Evolutionary conservation across 2,797 vertebrate genomes (phyloP).

Genomic region (Acrocephalus scirpaceus): DNA sequence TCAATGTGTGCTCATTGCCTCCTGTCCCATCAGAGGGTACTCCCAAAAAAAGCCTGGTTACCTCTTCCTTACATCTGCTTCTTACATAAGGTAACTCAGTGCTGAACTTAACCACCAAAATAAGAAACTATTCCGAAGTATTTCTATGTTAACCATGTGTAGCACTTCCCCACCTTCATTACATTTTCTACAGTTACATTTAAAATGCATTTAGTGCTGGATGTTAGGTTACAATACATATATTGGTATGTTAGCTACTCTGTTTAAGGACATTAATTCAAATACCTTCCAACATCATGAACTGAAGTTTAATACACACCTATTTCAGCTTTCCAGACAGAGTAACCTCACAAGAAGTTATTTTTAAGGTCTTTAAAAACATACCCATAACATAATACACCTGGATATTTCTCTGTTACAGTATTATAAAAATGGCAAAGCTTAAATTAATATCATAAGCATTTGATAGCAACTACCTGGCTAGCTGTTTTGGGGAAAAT

Average conservation of each 20-base stretch:
- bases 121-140: background rate
- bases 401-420: background rate
- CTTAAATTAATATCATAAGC: background rate
- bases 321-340: background rate
- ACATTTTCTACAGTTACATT: background rate
- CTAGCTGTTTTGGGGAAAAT: background rate
- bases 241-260: background rate
- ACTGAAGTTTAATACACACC: background rate
- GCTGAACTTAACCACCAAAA: background rate
- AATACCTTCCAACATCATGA: background rate
- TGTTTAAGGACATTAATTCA: background rate
- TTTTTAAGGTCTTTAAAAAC: background rate
- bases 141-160: background rate
- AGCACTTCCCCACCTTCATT: background rate
- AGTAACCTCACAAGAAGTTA: background rate
- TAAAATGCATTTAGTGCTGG: background rate
- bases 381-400: background rate
- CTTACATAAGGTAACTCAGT: background rate
- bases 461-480: background rate
- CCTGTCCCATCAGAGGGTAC: background rate
- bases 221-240: background rate
- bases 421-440: background rate
- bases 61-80: background rate
- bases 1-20: fast-evolving
- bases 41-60: background rate